Conservation (phyloP, 2,113 vertebrate species). For the Larimichthys polyactis region DNA sequence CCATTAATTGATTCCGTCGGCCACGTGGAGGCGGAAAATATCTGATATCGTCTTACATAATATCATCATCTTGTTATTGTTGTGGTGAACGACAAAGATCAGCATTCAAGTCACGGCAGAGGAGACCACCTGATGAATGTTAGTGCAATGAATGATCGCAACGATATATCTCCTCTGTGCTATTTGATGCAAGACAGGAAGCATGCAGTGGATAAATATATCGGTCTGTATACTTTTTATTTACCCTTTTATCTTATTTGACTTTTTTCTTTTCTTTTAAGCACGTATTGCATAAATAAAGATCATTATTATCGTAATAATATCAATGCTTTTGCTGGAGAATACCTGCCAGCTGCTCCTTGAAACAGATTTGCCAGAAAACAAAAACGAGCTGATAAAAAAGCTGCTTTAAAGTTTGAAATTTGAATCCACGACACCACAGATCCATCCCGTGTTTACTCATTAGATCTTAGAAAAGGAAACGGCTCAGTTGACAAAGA, state of each 20-base stretch:
- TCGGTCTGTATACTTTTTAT: too few species aligned
- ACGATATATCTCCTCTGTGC: not conserved
- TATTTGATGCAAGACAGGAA: too few species aligned
- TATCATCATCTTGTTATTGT: not conserved
- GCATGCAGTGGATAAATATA: not conserved
- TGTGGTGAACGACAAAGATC: not conserved
- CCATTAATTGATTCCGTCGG: not conserved
- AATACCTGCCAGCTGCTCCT: not conserved
- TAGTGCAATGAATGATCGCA: not conserved
- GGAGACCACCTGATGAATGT: not conserved
- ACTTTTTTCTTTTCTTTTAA: not conserved
- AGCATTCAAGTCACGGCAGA: too few species aligned
- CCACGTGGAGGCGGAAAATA: not conserved
- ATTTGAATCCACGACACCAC: too few species aligned
- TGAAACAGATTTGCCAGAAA: not conserved
- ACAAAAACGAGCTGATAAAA: not conserved
- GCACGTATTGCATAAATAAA: not conserved
- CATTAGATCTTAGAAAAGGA: not conserved
- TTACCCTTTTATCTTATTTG: not conserved
- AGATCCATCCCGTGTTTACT: not conserved
- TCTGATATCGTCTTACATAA: not conserved
- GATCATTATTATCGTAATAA: not conserved
- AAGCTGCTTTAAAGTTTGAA: too few species aligned
- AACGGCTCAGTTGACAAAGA: not conserved
- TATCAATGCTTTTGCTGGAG: not conserved